Evolutionary conservation across 2,888 invertebrate genomes (phyloP), one percentile per base, ranked within the genome.

Genomic region (Sinodicranocentrus sp.): DNA sequence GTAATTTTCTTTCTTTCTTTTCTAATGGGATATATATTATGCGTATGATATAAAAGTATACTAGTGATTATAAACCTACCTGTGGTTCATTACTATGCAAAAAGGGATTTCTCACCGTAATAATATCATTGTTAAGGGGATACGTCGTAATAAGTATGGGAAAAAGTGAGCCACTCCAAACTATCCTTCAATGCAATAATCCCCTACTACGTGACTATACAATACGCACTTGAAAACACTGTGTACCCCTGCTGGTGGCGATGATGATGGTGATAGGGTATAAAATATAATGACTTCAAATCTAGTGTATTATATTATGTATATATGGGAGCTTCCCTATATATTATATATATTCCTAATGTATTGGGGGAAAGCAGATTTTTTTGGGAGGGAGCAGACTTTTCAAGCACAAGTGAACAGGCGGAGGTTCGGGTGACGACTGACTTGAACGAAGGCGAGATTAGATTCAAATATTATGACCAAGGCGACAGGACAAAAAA

Each of bases 341-440:
- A 33, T 33, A 33, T 33, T n/a, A 33, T 33, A 33, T 33, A 33
- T 33, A 33, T 33, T 10, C 33, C 33, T 33, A 33, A 10, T 33
- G 3, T 3, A 10, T 33, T 33, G 33, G 39, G 68, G 78, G 78
- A 61, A 70, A 77, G 44, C 25, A 70, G n/a, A n/a, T n/a, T n/a
- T 61, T n/a, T 28, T 26, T 57, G 39, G 54, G 68, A 65, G n/a
- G 23, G 57, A 57, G 28, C 3, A 61, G 61, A 26, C 13, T 39
- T 65, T 63, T 63, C n/a, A 73, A 82, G 54, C 82, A 82, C 76
- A 82, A 82, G 82, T 82, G 75, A 82, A 82, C 82, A 76, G 72
- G 71, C 82, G 67, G 84, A 82, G 72, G 80, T 76, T 84, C 84
- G 77, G 82, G 82, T 82, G 80, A 84, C 84, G 84, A 84, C 84